These are phyloP conservation scores for Tympanuchus pallidicinctus DNA, from an alignment of 2,113 vertebrate species.

Conservation along the genomic window DNA sequence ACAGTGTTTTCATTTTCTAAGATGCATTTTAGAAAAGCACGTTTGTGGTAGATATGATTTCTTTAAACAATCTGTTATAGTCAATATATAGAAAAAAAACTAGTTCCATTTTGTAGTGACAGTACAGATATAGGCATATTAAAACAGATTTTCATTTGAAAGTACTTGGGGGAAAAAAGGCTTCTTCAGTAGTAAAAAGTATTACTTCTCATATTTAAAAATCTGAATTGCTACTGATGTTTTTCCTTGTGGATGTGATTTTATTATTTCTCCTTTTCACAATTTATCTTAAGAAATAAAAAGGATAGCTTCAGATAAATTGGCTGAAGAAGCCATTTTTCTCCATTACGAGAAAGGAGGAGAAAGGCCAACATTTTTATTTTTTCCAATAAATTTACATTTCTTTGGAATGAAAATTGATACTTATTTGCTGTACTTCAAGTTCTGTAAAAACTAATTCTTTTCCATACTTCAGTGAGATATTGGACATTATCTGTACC, in stretches of 20 bases:
- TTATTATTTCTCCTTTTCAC: not conserved
- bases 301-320: not conserved
- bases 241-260: not conserved
- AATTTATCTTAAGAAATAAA: not conserved
- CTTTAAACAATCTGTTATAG: not conserved
- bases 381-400: not conserved
- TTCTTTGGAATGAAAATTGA: not conserved
- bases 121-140: not conserved
- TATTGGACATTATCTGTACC: not conserved
- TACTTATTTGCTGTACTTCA: not conserved
- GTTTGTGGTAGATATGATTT: not conserved
- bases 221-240: not conserved
- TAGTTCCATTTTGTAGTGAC: not conserved
- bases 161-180: not conserved
- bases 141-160: slow-evolving; percentile 3
- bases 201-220: not conserved
- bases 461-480: not conserved
- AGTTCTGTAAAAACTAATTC: not conserved
- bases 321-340: not conserved
- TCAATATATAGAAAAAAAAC: not conserved
- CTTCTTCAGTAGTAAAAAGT: not conserved
- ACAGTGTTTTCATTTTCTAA: not conserved
- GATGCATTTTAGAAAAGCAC: not conserved
- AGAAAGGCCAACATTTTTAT: not conserved
- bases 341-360: not conserved